Conservation (phyloP, 2,797 vertebrate genomes). For the Acridotheres tristis region DNA sequence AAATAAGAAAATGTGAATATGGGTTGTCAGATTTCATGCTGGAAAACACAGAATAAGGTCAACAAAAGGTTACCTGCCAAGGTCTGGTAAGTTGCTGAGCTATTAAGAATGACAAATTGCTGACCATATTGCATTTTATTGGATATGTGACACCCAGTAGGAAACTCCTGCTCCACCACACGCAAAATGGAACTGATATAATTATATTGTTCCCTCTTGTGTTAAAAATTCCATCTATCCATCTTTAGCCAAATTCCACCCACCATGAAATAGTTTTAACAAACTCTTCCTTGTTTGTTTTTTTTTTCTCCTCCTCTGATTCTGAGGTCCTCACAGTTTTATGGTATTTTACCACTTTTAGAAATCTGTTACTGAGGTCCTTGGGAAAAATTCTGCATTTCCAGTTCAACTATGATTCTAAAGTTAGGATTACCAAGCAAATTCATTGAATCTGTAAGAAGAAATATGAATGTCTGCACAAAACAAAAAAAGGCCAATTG, state of each 20-base stretch:
- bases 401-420: not conserved
- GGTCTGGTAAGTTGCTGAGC: not conserved
- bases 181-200: not conserved
- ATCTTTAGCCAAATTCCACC: not conserved
- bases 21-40: not conserved
- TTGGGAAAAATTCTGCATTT: not conserved
- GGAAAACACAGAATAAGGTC: not conserved
- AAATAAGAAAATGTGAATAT: not conserved
- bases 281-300: not conserved
- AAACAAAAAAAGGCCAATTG: not conserved
- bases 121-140: not conserved
- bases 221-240: not conserved
- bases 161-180: not conserved
- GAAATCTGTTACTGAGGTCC: not conserved
- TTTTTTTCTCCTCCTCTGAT: too few species aligned
- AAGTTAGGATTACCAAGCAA: not conserved
- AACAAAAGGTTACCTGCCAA: not conserved
- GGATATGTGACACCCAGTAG: not conserved
- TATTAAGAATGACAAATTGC: constrained; percentile 18
- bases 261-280: not conserved
- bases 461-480: not conserved
- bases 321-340: not conserved
- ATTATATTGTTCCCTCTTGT: not conserved
- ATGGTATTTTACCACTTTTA: not conserved
- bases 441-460: not conserved